Evolutionary conservation across 2,888 invertebrate species (phyloP), one percentile per base, ranked within the genome.

Genomic region (Hirtodrosophila duncani): DNA sequence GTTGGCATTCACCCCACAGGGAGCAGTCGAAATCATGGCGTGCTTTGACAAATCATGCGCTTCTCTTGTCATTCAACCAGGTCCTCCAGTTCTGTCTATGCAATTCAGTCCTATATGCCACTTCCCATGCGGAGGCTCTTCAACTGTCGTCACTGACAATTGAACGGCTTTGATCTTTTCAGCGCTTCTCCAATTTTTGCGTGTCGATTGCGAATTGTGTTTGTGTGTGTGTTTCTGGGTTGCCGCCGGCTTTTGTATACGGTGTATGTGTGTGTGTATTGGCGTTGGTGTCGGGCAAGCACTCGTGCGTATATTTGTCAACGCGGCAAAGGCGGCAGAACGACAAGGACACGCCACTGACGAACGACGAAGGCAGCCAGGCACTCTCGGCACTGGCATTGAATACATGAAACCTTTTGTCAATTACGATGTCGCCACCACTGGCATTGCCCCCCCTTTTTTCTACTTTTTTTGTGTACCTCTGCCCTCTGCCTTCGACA

Each of bases 341-440:
- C 18, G 36, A 27, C 26, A 13, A n/a, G n/a, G n/a, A n/a, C n/a
- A n/a, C n/a, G n/a, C n/a, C n/a, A n/a, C n/a, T n/a, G n/a, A n/a
- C n/a, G 63, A 31, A 38, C 36, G 60, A 39, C 52, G 45, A 31
- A 45, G 57, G 34, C 37, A 20, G 46, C 18, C 39, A 11, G 14
- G 23, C 10, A 20, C 50, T 51, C 55, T 37, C 56, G 70, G 52
- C 56, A 46, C 33, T 51, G 77, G 51, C 75, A 70, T 59, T 74
- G 77, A 64, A 56, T 67, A 78, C 78, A 65, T 68, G 66, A 72
- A 82, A 82, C 82, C 75, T 82, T 82, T 75, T 82, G 81, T 75
- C 75, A 75, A 75, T 75, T 82, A 77, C 81, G 57, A 21, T 34
- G 24, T 41, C 49, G 41, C 39, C 43, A 33, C 20, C 48, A 56